Evolutionary conservation across 1,140 invertebrate species (phyloP), one percentile per base, ranked within the genome.

Genomic region (Macrobrachium rosenbergii): DNA sequence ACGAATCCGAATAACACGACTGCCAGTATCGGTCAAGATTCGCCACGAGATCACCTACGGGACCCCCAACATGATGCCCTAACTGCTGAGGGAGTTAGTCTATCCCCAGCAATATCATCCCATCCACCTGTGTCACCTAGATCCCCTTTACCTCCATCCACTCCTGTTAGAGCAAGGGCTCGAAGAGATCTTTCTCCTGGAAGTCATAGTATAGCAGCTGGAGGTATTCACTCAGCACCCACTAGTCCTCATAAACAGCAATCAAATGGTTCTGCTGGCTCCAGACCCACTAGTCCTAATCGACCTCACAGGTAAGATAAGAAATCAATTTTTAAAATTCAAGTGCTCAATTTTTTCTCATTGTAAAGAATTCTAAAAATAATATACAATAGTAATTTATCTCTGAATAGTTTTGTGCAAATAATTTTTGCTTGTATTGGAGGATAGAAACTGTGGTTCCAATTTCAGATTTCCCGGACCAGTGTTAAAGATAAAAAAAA

Each of bases 261-360:
- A 16, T 37, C 87, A 43, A 89, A 86, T 60, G 76, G 83, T 72
- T 80, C 91, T 91, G 91, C 85, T 16, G 81, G 84, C 58, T 90
- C 90, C 16, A 89, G 78, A 76, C 23, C 88, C 72, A 62, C 88
- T 23, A 89, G 86, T 83, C 82, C 90, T 45, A 72, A 78, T 60
- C 73, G 90, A 76, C 87, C 90, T 63, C 63, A 80, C 69, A 83
- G 88, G 82, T 88, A 81, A 23, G 83, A 28, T 88, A 81, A 23
- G 83, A 28, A 23, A 64, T 58, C 2, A 52, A 37, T 37, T 37
- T 2, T 37, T 37, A 37, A 37, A 37, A 37, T 37, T 37, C 28
- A 37, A 37, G 1, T 37, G 28, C 28, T 37, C 28, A 2, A 37
- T 37, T 37, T 37, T n/a, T 37, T 37, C 28, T 37, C 1, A 37